A percentile compares a stretch with the other conserved stretches of the same genome.
These are phyloP conservation scores for Machaerirhynchus nigripectus DNA, from an alignment of 2,113 vertebrate genomes.

Conservation along the genomic window DNA sequence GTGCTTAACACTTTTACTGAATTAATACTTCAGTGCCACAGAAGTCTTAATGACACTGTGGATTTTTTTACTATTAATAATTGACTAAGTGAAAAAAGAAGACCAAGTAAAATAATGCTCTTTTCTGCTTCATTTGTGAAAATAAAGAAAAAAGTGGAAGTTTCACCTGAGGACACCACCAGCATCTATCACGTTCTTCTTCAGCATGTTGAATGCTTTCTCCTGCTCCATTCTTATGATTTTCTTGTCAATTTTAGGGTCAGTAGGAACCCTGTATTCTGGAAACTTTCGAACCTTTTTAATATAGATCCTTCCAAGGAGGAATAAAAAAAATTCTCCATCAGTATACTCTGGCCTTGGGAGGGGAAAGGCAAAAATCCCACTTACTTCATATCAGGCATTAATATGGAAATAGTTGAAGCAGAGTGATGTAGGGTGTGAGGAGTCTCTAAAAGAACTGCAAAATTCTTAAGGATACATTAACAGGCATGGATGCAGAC, in stretches of 20 bases:
- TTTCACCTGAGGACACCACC: constrained; percentile 81
- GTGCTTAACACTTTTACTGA: neutral
- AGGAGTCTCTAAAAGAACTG: neutral
- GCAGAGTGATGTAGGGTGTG: neutral
- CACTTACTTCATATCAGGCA: neutral
- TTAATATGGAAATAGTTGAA: neutral
- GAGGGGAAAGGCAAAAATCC: neutral
- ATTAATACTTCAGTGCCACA: neutral
- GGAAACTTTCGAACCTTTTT: constrained; percentile 88
- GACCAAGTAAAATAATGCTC: neutral
- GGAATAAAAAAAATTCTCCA: neutral
- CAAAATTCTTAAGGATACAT: neutral
- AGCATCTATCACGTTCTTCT: constrained; percentile 80
- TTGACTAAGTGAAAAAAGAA: neutral
- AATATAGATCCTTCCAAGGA: constrained; percentile 81
- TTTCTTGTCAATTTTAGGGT: constrained; percentile 86
- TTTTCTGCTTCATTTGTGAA: neutral
- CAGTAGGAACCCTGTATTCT: constrained; percentile 81
- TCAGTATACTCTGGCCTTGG: neutral
- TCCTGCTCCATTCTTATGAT: constrained; percentile 85
- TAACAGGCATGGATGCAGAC: neutral
- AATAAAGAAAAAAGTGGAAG: neutral
- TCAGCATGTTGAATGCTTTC: constrained; percentile 83
- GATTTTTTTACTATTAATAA: neutral
- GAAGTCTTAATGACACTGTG: neutral